phyloP scores from a whole-genome alignment of 2,113 vertebrate species.

The Prionailurus bengalensis region DNA sequence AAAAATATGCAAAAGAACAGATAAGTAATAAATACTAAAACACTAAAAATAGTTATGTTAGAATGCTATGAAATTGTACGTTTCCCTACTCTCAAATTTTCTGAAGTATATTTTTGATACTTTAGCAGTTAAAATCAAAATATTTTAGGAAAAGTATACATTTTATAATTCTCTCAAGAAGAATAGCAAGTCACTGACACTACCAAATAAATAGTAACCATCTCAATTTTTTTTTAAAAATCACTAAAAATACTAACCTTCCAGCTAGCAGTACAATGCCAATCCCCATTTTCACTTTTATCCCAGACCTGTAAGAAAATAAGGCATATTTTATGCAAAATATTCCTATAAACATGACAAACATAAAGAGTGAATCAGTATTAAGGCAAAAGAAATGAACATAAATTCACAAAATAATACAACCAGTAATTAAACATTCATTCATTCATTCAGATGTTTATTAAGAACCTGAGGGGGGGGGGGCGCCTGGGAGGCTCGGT shows the following conservation, averaged over 20 bases:
- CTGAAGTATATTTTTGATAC: not conserved
- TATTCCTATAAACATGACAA: slow-evolving; percentile 46
- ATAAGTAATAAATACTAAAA: not conserved
- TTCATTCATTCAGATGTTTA: not conserved
- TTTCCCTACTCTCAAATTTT: slow-evolving; percentile 46
- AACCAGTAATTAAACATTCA: not conserved
- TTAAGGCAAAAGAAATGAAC: not conserved
- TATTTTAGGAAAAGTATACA: slow-evolving; percentile 20
- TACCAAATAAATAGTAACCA: slow-evolving; percentile 40
- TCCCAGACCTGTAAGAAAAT: slow-evolving; percentile 95
- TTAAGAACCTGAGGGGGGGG: not conserved
- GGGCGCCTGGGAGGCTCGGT: too few species aligned
- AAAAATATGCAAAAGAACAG: not conserved
- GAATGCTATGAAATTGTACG: not conserved
- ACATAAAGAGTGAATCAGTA: not conserved
- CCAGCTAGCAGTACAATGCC: slow-evolving; percentile 99
- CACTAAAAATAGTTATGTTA: not conserved
- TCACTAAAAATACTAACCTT: slow-evolving; percentile 91
- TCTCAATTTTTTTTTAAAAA: slow-evolving; percentile 34
- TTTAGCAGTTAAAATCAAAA: slow-evolving; percentile 55
- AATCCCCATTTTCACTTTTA: slow-evolving; percentile 97
- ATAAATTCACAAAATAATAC: slow-evolving; percentile 7
- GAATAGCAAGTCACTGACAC: slow-evolving; percentile 31
- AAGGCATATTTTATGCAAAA: not conserved
- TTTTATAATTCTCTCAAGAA: slow-evolving; percentile 23